Evolutionary conservation across 1,140 invertebrate genomes (phyloP).

Genomic region (Hylaeus volcanicus): DNA sequence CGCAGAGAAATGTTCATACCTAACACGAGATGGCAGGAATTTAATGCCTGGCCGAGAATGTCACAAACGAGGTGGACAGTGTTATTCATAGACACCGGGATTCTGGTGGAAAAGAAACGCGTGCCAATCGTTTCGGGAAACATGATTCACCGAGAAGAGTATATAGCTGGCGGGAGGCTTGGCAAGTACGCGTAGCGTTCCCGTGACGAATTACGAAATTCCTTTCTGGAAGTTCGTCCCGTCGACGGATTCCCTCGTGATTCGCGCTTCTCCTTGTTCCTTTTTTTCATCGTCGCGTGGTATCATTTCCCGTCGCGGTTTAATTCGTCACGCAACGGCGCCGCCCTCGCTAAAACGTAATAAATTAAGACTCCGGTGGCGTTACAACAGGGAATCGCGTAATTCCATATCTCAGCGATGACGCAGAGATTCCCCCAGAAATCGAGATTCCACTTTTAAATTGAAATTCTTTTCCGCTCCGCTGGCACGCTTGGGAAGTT

Average conservation of each 20-base stretch:
- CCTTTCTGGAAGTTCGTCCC: neutral
- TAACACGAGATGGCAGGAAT: neutral
- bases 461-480: neutral
- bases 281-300: neutral
- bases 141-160: constrained; percentile 43
- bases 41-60: neutral
- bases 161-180: constrained; percentile 23
- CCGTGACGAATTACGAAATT: constrained; percentile 40
- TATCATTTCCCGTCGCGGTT: constrained; percentile 36
- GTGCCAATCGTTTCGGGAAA: constrained; percentile 45
- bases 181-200: constrained; percentile 3
- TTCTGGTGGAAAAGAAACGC: neutral
- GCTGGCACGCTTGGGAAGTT: neutral
- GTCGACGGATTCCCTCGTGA: neutral
- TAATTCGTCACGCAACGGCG: constrained; percentile 1
- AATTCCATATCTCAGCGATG: neutral
- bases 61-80: neutral
- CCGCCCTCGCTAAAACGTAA: neutral
- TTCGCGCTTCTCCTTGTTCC: neutral
- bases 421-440: neutral
- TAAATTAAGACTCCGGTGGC: neutral
- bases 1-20: too few species aligned
- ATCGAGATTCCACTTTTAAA: neutral
- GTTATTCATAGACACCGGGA: constrained; percentile 2
- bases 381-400: neutral